Evolutionary conservation across 1,140 invertebrate genomes (phyloP).

Genomic region (Micrasema longulum): DNA sequence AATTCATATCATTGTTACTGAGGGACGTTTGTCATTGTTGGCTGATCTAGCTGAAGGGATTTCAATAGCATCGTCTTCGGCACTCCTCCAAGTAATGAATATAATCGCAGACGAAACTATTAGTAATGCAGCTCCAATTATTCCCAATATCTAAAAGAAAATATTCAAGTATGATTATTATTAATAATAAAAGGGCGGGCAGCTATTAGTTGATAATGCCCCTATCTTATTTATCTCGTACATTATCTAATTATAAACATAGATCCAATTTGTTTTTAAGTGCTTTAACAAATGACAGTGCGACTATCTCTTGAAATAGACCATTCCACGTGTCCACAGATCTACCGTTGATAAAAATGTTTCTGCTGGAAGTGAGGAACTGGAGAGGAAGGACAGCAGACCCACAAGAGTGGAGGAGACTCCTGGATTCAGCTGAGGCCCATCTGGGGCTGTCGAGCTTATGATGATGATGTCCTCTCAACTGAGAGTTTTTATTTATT

Average conservation of each 20-base stretch:
- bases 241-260: neutral
- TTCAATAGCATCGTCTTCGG: slow-evolving; percentile 40
- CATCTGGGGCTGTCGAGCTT: too few relatives aligned
- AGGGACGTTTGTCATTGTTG: slow-evolving; percentile 11
- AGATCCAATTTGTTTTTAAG: neutral
- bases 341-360: too few relatives aligned
- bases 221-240: neutral
- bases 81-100: slow-evolving; percentile 47
- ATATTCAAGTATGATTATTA: neutral
- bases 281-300: too few relatives aligned
- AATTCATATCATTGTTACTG: too few relatives aligned
- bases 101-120: slow-evolving; percentile 41
- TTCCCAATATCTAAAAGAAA: slow-evolving; percentile 44
- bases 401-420: too few relatives aligned
- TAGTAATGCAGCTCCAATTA: slow-evolving; percentile 40
- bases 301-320: too few relatives aligned
- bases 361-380: too few relatives aligned
- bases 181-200: neutral
- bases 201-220: neutral
- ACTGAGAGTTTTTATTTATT: too few relatives aligned
- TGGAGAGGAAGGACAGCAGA: too few relatives aligned
- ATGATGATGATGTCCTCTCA: too few relatives aligned
- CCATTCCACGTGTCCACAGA: too few relatives aligned
- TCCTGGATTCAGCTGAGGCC: too few relatives aligned
- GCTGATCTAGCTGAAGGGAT: slow-evolving; percentile 6